Evolutionary conservation across 2,797 vertebrate species (phyloP), one percentile per base, ranked within the genome.

Genomic region (Sciurus vulgaris): DNA sequence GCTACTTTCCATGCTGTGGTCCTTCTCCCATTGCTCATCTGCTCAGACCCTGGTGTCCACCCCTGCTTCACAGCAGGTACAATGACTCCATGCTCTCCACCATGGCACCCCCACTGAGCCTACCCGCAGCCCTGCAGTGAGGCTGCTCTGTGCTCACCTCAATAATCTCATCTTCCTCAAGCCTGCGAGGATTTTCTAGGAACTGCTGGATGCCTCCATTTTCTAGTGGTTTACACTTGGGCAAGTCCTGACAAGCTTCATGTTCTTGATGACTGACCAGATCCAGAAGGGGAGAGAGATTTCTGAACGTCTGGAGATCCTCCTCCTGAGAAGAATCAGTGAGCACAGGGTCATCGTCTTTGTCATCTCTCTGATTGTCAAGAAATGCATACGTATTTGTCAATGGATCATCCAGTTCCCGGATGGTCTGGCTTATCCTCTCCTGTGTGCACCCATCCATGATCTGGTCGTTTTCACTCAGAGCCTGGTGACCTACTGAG

Each of bases 361-460:
- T 28, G 0, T 84, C 38, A 8, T 84, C 44, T 0, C 65, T 65
- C 15, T 86, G 83, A 20, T n/a, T 78, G 78, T 93, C 85, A 63
- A 92, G 69, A 91, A 92, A 86, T 28, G 41, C 78, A 70, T 95
- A 47, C 9, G 96, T 73, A 10, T 87, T 90, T 69, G 95, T 77
- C 51, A 94, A 15, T 18, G 97, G 89, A 33, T 30, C 20, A 0
- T 97, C 47, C 18, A 97, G 63, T 81, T 86, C 89, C 3, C 70
- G 20, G 44, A 79, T 51, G 24, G 94, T 94, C 86, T 83, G 33
- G 17, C 86, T 13, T 9, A 51, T 93, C 41, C 15, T 74, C 8
- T 78, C 76, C 67, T 94, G 10, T 2, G 54, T 77, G 10, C 59
- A 41, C 41, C 59, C 87, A 9, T 83, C 56, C 38, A 22, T 12